Base-by-base conservation (phyloP, 2,797 vertebrate species). In the Phoeniculus purpureus region DNA sequence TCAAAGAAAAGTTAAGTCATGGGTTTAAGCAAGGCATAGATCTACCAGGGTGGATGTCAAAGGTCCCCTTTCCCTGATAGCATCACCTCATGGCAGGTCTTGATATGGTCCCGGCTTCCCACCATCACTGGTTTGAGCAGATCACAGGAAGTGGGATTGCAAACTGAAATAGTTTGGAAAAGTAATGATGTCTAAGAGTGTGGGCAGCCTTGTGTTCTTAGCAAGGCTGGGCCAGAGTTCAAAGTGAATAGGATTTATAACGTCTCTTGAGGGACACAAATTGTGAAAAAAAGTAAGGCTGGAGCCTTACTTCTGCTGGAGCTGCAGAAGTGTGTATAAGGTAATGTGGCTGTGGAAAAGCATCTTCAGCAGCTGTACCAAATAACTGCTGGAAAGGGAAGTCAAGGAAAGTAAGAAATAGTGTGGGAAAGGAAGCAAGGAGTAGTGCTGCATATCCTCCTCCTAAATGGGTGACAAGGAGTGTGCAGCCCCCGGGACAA, bases 151-250 rank as follows among this genome's bases (percentile, higher is more conserved):
- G 50, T 5, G 18, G 2, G 6, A 37, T 37, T 65, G 47, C 51
- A 71, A 61, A 40, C 31, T 48, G 55, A 90, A 87, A 67, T 67
- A 31, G 72, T 93, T 70, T 9, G 22, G 60, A 45, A 64, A 90
- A 92, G 62, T 54, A 51, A 15, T 37, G 80, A 43, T 54, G 37
- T 60, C 87, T 94, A 55, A 85, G 5, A 74, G 71, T 10, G 84
- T 80, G 85, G 59, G 43, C 56, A 79, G 52, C 45, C 70, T 74
- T 34, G 58, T 50, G 55, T 67, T 92, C 83, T 87, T 92, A 93
- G 73, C 82, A 75, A 86, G 67, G 54, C 68, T 89, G 71, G 93
- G 94, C 40, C 88, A 92, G 94, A 91, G 90, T 94, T 96, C 94
- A 94, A 52, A 87, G 80, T 85, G 93, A 81, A 87, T 87, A 80